Conservation (phyloP, 2,797 vertebrate genomes). For the Poecilia velifera region DNA sequence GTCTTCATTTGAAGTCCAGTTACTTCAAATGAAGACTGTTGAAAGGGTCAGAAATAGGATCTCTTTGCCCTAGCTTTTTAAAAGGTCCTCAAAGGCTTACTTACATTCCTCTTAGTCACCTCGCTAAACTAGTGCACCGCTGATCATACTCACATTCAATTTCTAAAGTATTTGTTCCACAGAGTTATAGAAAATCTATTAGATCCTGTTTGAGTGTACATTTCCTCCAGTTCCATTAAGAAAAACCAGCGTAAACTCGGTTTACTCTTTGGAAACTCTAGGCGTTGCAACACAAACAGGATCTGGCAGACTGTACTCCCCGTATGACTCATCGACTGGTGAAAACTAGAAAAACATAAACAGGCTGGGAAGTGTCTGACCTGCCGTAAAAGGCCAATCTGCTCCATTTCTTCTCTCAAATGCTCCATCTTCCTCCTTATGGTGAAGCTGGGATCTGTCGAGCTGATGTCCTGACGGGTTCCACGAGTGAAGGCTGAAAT, state of each 20-base stretch:
- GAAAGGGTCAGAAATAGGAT: background rate
- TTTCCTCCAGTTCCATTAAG: background rate
- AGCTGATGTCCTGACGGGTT: conserved; percentile 86
- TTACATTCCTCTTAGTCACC: background rate
- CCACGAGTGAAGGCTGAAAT: conserved; percentile 87
- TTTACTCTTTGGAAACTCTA: background rate
- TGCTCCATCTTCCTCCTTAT: conserved; percentile 99
- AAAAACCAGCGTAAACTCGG: background rate
- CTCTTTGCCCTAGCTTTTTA: background rate
- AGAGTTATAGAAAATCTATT: background rate
- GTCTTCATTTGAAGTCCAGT: no score
- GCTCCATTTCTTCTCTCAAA: conserved; percentile 94
- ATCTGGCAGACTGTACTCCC: conserved; percentile 7
- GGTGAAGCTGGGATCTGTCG: conserved; percentile 94
- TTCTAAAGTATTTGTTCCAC: background rate
- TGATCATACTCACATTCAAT: background rate
- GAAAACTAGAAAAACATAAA: conserved; percentile 6
- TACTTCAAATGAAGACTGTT: background rate
- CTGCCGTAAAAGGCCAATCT: conserved; percentile 90
- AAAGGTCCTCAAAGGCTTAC: background rate
- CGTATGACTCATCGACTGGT: background rate
- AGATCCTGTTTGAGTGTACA: background rate
- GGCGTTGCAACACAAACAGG: conserved; percentile 25
- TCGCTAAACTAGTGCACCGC: background rate
- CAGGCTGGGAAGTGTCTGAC: conserved; percentile 71